A percentile compares a stretch with the other conserved stretches of the same genome.
These are phyloP conservation scores for Plebejus anna DNA, from an alignment of 2,888 invertebrate genomes.

Conservation along the genomic window DNA sequence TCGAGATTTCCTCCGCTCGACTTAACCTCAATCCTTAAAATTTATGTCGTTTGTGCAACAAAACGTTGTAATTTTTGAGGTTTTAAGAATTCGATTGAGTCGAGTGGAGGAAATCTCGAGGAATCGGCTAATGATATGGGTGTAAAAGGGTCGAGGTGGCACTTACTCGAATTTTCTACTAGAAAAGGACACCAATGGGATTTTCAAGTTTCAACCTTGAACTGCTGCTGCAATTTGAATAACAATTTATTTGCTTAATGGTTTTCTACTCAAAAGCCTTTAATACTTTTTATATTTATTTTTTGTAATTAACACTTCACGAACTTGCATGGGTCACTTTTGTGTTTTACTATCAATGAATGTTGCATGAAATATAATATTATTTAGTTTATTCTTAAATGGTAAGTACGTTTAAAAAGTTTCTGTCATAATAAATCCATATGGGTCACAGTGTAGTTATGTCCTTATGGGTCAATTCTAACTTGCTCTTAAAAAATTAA, in stretches of 20 bases:
- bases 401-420: background rate
- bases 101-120: too few species aligned
- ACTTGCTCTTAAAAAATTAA: too few species aligned
- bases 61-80: too few species aligned
- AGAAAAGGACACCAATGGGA: background rate
- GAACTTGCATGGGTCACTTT: background rate
- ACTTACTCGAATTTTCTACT: background rate
- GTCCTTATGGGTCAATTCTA: too few species aligned
- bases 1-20: too few species aligned
- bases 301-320: conserved; percentile 1
- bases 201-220: background rate
- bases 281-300: background rate
- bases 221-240: background rate
- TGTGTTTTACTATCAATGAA: background rate
- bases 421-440: background rate
- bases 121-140: too few species aligned
- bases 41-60: too few species aligned
- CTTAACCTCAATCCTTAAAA: too few species aligned
- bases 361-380: background rate
- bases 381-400: background rate
- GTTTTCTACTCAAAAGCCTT: background rate
- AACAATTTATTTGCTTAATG: background rate
- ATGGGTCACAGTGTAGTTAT: too few species aligned
- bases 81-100: too few species aligned
- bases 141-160: background rate